These are phyloP conservation scores for Athalia circularis DNA, from an alignment of 2,888 invertebrate species.

Conservation along the genomic window DNA sequence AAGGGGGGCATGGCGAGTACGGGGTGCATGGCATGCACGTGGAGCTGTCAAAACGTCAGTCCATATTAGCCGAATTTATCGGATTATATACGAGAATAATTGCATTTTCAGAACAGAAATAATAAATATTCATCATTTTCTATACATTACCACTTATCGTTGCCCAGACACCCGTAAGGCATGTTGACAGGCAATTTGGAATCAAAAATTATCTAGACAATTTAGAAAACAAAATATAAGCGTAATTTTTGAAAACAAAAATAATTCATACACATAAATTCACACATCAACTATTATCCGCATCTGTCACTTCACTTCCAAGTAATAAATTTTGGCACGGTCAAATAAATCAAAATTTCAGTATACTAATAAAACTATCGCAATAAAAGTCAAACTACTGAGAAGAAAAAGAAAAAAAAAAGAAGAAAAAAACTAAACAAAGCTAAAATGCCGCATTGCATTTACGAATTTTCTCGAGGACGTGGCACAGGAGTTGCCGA, in stretches of 20 bases:
- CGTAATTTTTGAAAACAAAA: background rate
- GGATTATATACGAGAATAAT: background rate
- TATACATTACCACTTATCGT: conserved; percentile 32
- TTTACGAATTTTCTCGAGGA: conserved; percentile 61
- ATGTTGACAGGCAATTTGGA: conserved; percentile 33
- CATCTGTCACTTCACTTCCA: conserved; percentile 8
- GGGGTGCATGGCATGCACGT: conserved; percentile 43
- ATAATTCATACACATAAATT: background rate
- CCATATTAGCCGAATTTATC: conserved; percentile 1
- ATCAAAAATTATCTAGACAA: background rate
- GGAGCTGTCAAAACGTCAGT: conserved; percentile 13
- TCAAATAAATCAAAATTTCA: conserved; percentile 12
- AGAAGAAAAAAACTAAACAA: background rate
- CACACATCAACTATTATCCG: conserved; percentile 9
- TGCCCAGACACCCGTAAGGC: conserved; percentile 30
- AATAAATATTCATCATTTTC: background rate
- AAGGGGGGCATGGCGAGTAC: conserved; percentile 36
- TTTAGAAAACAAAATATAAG: background rate
- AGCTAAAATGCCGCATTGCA: conserved; percentile 54
- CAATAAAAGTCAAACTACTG: background rate
- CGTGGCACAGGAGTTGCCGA: conserved; percentile 65
- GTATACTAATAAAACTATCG: background rate
- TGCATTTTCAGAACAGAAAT: background rate
- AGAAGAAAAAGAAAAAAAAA: background rate
- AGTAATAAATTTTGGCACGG: conserved; percentile 16